Percentiles rank a stretch among this genome's conserved stretches.
Evolutionary conservation across 2,113 vertebrate species (phyloP).

Genomic region (Salvelinus namaycush): DNA sequence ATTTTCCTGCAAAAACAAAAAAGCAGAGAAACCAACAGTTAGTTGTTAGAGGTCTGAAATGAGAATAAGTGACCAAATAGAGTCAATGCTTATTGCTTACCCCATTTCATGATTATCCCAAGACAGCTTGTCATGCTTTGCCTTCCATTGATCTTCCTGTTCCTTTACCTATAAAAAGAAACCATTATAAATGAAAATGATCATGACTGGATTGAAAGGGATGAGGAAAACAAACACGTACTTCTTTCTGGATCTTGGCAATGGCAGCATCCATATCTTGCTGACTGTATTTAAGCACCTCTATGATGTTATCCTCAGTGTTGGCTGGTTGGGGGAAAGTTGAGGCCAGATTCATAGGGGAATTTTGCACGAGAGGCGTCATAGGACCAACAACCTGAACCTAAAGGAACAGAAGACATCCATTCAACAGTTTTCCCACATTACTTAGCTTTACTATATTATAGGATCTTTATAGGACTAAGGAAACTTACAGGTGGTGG

Average conservation of each 20-base stretch:
- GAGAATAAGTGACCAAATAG: background rate
- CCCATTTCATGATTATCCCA: conserved; percentile 82
- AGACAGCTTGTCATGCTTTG: conserved; percentile 68
- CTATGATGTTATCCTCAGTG: conserved; percentile 81
- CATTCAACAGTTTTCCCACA: background rate
- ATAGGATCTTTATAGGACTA: background rate
- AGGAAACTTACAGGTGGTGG: conserved; percentile 69
- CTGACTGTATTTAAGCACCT: conserved; percentile 88
- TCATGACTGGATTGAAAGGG: background rate
- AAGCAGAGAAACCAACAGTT: background rate
- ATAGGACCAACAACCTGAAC: conserved; percentile 37
- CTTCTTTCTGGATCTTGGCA: conserved; percentile 69
- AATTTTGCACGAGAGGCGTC: conserved; percentile 38
- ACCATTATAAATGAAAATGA: background rate
- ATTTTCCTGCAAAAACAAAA: conserved; percentile 76
- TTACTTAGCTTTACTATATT: background rate
- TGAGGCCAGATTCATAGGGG: conserved; percentile 48
- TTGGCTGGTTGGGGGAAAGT: conserved; percentile 48
- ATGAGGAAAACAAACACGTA: conserved; percentile 23
- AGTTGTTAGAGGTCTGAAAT: background rate
- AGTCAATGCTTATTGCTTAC: conserved; percentile 60
- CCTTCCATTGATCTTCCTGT: conserved; percentile 68
- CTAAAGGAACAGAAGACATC: background rate
- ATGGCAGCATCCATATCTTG: conserved; percentile 87
- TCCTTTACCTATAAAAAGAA: conserved; percentile 70